A percentile compares a stretch with the other conserved stretches of the same genome.
Conservation (phyloP, 2,113 vertebrate species). For the Xerus inauris region DNA sequence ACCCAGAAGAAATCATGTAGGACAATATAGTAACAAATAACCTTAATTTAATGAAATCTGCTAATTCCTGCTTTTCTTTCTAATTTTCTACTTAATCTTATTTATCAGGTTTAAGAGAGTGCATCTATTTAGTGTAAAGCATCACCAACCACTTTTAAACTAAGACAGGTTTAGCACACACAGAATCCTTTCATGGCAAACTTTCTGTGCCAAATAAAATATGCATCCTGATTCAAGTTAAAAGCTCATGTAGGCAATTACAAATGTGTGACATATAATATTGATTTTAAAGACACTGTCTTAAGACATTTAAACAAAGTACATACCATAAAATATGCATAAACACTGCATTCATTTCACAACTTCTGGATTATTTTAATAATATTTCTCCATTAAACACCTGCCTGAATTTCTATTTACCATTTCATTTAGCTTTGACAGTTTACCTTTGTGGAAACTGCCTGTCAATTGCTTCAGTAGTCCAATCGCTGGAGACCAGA, state of each 20-base stretch:
- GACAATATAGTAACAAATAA: conserved; percentile 1
- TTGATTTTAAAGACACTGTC: conserved; percentile 22
- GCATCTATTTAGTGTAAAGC: neutral
- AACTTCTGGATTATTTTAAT: conserved; percentile 51
- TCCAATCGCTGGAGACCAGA: conserved; percentile 13
- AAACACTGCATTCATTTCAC: conserved; percentile 51
- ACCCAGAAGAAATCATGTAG: conserved; percentile 52
- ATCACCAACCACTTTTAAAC: neutral
- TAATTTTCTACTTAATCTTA: conserved; percentile 11
- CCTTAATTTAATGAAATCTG: neutral
- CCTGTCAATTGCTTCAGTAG: conserved; percentile 56
- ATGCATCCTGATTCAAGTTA: neutral
- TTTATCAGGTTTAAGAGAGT: neutral
- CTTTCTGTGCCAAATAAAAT: neutral
- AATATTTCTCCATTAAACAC: conserved; percentile 69
- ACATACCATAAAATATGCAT: conserved; percentile 43
- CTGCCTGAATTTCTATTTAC: conserved; percentile 70
- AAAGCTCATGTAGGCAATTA: neutral
- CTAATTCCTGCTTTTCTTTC: neutral
- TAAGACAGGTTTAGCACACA: neutral
- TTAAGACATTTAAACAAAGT: conserved; percentile 59
- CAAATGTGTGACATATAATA: neutral
- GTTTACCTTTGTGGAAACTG: conserved; percentile 68
- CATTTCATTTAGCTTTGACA: conserved; percentile 17
- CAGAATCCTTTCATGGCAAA: neutral